Conservation (phyloP, 53 echinoderm and acorn worm genomes). For the Actinopyga echinites region DNA sequence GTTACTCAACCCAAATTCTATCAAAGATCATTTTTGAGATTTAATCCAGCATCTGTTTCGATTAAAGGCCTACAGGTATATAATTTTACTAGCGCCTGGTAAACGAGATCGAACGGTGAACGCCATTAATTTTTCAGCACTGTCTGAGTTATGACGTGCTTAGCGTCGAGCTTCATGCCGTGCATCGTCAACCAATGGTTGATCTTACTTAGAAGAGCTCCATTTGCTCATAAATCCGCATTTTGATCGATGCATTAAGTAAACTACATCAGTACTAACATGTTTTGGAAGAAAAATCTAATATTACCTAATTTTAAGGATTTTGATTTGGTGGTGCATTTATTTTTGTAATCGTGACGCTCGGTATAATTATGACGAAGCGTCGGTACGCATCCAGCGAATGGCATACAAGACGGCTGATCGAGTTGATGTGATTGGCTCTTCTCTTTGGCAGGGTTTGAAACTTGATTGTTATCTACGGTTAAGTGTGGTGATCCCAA, state of each 20-base stretch:
- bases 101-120: conserved; percentile 28
- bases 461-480: conserved; percentile 45
- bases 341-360: conserved; percentile 29
- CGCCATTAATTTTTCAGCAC: conserved; percentile 48
- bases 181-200: conserved; percentile 46
- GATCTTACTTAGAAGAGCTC: neutral
- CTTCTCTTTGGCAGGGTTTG: conserved; percentile 18
- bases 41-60: conserved; percentile 53
- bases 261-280: conserved; percentile 40
- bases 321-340: conserved; percentile 43
- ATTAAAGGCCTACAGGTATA: conserved; percentile 48
- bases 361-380: conserved; percentile 14
- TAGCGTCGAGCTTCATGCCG: conserved; percentile 36
- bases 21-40: conserved; percentile 47
- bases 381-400: conserved; percentile 22
- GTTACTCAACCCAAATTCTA: conserved; percentile 39
- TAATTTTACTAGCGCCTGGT: conserved; percentile 52
- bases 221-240: conserved; percentile 26
- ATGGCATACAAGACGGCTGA: conserved; percentile 20
- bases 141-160: conserved; percentile 48
- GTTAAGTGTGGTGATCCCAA: conserved; percentile 27
- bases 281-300: conserved; percentile 35
- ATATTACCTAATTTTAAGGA: conserved; percentile 53
- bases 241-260: conserved; percentile 48
- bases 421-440: conserved; percentile 21